These are phyloP conservation scores for Drosophila tsacasi DNA, from an alignment of 1,140 invertebrate genomes.

Conservation along the genomic window DNA sequence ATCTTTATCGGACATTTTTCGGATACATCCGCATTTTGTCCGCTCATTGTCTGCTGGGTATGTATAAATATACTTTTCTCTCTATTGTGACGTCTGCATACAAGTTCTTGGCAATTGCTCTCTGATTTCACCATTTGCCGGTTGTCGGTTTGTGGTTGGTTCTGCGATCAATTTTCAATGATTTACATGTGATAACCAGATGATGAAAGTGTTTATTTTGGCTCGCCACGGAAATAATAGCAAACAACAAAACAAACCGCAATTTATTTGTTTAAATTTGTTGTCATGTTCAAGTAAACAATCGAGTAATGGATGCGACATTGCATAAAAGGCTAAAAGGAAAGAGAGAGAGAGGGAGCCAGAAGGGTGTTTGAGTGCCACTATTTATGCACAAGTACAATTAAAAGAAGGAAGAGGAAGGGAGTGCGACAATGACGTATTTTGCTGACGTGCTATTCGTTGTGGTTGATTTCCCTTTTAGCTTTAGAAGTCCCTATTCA, in stretches of 20 bases:
- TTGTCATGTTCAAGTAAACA: slow-evolving; percentile 41
- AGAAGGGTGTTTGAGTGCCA: slow-evolving; percentile 16
- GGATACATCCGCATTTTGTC: no score
- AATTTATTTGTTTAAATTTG: slow-evolving; percentile 34
- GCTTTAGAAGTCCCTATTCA: slow-evolving; percentile 4
- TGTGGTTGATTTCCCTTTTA: slow-evolving; percentile 14
- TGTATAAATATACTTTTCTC: neutral
- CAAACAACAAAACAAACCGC: slow-evolving; percentile 19
- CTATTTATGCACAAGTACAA: slow-evolving; percentile 38
- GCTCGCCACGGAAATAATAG: slow-evolving; percentile 13
- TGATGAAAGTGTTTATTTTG: slow-evolving; percentile 59
- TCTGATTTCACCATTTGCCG: slow-evolving; percentile 47
- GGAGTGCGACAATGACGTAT: slow-evolving; percentile 24
- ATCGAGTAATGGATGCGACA: slow-evolving; percentile 48
- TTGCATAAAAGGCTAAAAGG: slow-evolving; percentile 16
- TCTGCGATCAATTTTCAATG: slow-evolving; percentile 36
- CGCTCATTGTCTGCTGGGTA: no score
- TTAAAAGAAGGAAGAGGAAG: slow-evolving; percentile 20
- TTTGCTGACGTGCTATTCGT: slow-evolving; percentile 16
- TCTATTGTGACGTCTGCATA: slow-evolving; percentile 60
- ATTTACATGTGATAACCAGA: slow-evolving; percentile 29
- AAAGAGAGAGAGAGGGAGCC: neutral
- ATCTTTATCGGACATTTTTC: no score
- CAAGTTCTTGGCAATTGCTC: slow-evolving; percentile 39
- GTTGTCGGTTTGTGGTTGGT: neutral